Percentiles rank a stretch among this genome's conserved stretches.
Conservation (phyloP, 2,797 vertebrate genomes). For the Acridotheres tristis region DNA sequence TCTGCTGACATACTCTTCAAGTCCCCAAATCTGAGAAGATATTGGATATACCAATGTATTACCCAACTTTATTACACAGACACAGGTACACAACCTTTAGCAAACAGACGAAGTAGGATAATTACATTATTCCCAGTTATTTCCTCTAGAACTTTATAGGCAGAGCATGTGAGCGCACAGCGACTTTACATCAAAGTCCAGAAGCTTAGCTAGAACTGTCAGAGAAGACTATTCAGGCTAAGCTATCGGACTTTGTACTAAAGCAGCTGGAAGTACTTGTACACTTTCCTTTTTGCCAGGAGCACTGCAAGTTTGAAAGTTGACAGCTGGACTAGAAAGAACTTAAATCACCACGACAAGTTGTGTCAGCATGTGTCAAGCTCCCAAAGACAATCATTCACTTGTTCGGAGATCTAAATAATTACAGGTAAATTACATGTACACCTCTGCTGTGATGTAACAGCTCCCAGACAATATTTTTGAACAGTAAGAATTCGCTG, state of each 20-base stretch:
- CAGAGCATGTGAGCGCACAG: not conserved
- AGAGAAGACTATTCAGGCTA: slow-evolving; percentile 12
- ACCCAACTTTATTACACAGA: not conserved
- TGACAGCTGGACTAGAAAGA: not conserved
- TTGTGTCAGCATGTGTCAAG: not conserved
- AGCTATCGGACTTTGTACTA: slow-evolving; percentile 43
- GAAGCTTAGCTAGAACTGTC: slow-evolving; percentile 1
- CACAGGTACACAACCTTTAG: not conserved
- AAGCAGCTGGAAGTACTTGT: not conserved
- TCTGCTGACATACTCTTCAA: not conserved
- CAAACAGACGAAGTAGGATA: not conserved
- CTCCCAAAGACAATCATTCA: not conserved
- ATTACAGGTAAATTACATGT: not conserved
- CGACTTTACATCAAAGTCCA: slow-evolving; percentile 38
- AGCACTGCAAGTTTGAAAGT: not conserved
- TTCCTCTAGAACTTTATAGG: not conserved
- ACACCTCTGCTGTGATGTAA: not conserved
- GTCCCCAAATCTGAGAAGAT: not conserved
- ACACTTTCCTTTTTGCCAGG: not conserved
- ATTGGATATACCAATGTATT: not conserved
- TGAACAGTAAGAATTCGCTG: not conserved
- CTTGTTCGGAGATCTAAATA: not conserved
- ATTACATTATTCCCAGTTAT: not conserved
- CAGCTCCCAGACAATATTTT: not conserved
- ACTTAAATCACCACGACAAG: not conserved